Base-by-base conservation (phyloP, 1,140 invertebrate species). In the Ceratina australensis region DNA sequence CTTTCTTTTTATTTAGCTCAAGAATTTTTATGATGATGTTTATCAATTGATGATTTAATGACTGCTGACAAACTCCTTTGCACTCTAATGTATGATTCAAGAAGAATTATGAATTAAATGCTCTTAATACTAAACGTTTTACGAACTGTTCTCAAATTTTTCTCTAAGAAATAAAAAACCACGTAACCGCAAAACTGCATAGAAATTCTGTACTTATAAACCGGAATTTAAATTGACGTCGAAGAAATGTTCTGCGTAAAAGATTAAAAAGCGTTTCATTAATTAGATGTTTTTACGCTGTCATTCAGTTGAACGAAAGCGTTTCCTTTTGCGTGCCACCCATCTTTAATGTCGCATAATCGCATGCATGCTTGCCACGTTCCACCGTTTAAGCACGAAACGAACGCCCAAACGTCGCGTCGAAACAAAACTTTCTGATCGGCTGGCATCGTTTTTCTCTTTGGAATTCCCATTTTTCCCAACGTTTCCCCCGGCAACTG, bases 401-500 rank as follows among this genome's bases (percentile, higher is more conserved):
- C 15, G 49, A 8, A 52, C 49, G 15, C 24, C 13, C 63, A 22
- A 76, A 69, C 73, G 52, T 42, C 59, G 52, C 78, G 80, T 7
- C n/a, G 75, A 77, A 73, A 67, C 54, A 28, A 77, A 78, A 82
- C 71, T 72, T 72, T 64, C 26, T 13, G 64, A 66, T 78, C 59
- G 72, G 68, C 73, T 42, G 59, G 68, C 61, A 67, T 65, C 42
- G 85, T 86, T 90, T 90, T 89, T 85, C 81, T 86, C 79, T 26
- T 63, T 75, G 67, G 83, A 87, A 88, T 89, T 83, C 72, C 63
- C 49, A 81, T 72, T 81, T 77, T 80, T 47, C 22, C 15, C 66
- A 78, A 78, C n/a, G n/a, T 33, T 67, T 52, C 18, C 20, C n/a
- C 24, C 13, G 7, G 24, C 54, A 4, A 10, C 47, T 20, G 52